These are phyloP conservation scores for Phallusia fumigata DNA, from an alignment of 23 tunicate species.

Conservation along the genomic window DNA sequence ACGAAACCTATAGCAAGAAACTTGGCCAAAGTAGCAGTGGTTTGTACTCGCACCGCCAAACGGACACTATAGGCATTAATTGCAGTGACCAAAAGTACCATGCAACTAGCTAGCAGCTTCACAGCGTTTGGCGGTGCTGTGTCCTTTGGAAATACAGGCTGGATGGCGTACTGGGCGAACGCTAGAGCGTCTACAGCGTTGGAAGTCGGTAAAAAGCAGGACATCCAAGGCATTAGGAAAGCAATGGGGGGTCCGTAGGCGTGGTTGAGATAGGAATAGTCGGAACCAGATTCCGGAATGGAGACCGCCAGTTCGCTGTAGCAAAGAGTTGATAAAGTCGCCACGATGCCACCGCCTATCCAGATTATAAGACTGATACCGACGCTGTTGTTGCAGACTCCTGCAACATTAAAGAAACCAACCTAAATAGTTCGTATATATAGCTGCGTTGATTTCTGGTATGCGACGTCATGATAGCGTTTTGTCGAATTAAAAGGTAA, in stretches of 20 bases:
- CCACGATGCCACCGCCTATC: slow-evolving; percentile 21
- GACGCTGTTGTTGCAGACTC: slow-evolving; percentile 13
- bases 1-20: slow-evolving; percentile 3
- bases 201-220: slow-evolving; percentile 2
- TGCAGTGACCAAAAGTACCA: slow-evolving; percentile 19
- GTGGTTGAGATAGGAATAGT: slow-evolving; percentile 23
- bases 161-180: slow-evolving; percentile 10
- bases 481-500: no score
- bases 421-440: no score
- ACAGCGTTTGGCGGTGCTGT: background rate
- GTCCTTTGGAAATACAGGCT: background rate
- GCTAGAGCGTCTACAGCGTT: slow-evolving; percentile 6
- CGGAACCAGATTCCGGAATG: slow-evolving; percentile 25
- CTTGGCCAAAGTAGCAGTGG: background rate
- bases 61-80: slow-evolving; percentile 6
- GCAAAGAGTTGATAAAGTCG: slow-evolving; percentile 26
- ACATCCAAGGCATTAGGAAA: slow-evolving; percentile 19
- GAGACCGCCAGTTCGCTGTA: slow-evolving; percentile 25
- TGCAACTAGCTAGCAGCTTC: slow-evolving; percentile 6
- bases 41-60: background rate
- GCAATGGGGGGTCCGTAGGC: slow-evolving; percentile 26
- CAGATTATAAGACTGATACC: slow-evolving; percentile 16
- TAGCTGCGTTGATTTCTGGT: no score
- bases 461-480: no score
- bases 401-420: no score